A percentile compares a stretch with the other conserved stretches of the same genome.
Conservation (phyloP, 2,797 vertebrate genomes). For the Eutrigla gurnardus region DNA sequence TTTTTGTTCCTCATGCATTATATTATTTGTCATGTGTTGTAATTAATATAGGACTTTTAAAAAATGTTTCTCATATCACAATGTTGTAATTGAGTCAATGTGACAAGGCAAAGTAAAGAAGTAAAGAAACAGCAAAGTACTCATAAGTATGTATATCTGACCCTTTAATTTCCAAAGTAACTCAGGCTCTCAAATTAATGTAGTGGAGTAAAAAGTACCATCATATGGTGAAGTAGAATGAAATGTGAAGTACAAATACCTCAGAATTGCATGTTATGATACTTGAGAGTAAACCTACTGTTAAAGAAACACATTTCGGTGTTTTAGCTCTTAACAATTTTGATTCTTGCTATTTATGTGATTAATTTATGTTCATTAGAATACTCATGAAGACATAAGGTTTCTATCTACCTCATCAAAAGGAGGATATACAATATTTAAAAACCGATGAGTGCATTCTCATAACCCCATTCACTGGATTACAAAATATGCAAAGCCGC, state of each 20-base stretch:
- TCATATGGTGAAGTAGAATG: neutral
- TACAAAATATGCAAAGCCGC: slow-evolving; percentile 68
- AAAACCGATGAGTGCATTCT: slow-evolving; percentile 34
- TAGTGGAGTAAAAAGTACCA: neutral
- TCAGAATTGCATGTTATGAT: neutral
- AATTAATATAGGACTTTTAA: slow-evolving; percentile 9
- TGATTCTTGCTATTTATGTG: neutral
- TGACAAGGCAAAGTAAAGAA: neutral
- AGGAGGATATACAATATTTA: neutral
- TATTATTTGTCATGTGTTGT: slow-evolving; percentile 36
- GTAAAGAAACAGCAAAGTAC: neutral
- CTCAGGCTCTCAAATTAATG: slow-evolving; percentile 2
- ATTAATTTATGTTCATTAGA: neutral
- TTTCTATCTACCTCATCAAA: slow-evolving; percentile 7
- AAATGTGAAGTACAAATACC: neutral
- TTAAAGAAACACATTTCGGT: neutral
- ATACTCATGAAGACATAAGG: neutral
- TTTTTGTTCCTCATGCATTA: slow-evolving; percentile 38
- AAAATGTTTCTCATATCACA: slow-evolving; percentile 6
- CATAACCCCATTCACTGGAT: slow-evolving; percentile 19
- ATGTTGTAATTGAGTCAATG: neutral
- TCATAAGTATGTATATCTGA: neutral
- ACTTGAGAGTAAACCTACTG: neutral
- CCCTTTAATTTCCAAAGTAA: too few relatives aligned
- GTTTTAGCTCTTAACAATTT: neutral